phyloP scores from a whole-genome alignment of 2,888 invertebrate genomes.

The Epicampocera succincta region DNA sequence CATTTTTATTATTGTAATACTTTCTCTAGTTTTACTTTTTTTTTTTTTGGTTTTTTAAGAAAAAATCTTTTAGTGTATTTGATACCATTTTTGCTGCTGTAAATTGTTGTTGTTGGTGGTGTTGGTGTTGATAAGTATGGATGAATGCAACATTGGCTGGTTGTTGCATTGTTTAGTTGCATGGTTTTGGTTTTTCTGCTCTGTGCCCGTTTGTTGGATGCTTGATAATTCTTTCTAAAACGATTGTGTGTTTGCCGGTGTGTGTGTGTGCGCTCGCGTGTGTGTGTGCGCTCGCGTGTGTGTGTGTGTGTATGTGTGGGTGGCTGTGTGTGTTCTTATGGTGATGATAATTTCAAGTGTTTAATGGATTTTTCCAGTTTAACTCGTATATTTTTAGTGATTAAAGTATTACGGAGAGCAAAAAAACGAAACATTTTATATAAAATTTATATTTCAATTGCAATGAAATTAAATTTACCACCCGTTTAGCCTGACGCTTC shows the following conservation, averaged over 20 bases:
- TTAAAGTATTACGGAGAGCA: constrained; percentile 42
- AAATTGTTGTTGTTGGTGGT: constrained; percentile 16
- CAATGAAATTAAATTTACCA: constrained; percentile 24
- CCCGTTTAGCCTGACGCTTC: neutral
- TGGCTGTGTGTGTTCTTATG: constrained; percentile 33
- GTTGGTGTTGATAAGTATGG: constrained; percentile 30
- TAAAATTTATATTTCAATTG: constrained; percentile 18
- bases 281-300: constrained; percentile 12
- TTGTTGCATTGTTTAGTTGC: constrained; percentile 55
- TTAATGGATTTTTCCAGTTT: constrained; percentile 67
- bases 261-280: neutral
- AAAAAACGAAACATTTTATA: constrained; percentile 6
- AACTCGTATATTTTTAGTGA: constrained; percentile 48
- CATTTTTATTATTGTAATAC: constrained; percentile 58
- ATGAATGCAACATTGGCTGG: constrained; percentile 28
- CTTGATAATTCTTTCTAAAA: constrained; percentile 44
- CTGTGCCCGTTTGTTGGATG: constrained; percentile 43
- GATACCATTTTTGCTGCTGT: constrained; percentile 47
- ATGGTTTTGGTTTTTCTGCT: constrained; percentile 38
- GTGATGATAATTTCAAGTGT: constrained; percentile 67
- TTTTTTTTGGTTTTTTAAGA: constrained; percentile 10
- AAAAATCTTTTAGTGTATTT: constrained; percentile 56
- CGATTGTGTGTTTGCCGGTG: constrained; percentile 19
- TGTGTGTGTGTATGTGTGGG: neutral
- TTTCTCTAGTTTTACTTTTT: constrained; percentile 25